Base-by-base conservation (phyloP, 2,113 vertebrate genomes). In the Fregetta grallaria region DNA sequence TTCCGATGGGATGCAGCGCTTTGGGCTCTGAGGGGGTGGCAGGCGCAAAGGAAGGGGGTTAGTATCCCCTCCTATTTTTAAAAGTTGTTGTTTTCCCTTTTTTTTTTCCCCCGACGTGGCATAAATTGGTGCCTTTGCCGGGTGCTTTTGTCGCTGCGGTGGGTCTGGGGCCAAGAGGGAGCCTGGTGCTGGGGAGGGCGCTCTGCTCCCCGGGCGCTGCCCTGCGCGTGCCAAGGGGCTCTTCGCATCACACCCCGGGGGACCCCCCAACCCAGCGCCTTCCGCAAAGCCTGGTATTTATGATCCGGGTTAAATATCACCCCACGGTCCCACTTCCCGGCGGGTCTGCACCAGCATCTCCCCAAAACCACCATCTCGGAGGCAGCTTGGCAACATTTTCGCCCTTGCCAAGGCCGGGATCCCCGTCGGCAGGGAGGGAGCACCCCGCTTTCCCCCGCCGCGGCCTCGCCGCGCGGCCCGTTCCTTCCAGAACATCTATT, bases 401-500 rank as follows among this genome's bases (percentile, higher is more conserved):
- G 34, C 12, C 34, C 58, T 13, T 0, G 21, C 15, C 1, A 7
- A 40, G 66, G 36, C 50, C 1, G 11, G 86, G 75, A 84, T 90
- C 65, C 89, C 75, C 1, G 1, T 8, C 1, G 1, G 27, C 0
- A 1, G 8, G 30, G 16, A 13, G 32, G 68, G 38, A 70, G 59
- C 85, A 17, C 63, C 82, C 63, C 0, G 7, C n/a, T 79, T 38
- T 58, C 45, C 74, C 58, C 4, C 1, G 0, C 59, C 8, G 1
- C 1, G 9, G 49, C 49, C 71, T 70, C 3, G 9, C 79, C 1
- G 36, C n/a, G 19, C 17, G 19, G 87, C 80, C 81, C 15, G 10
- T 92, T 95, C 95, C 84, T 97, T 96, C 96, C 88, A 96, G 94
- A 95, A 91, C 86, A 91, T 88, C 96, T 97, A 95, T 97, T 97